Evolutionary conservation across 1,140 invertebrate genomes (phyloP).

Genomic region (Delia radicum): DNA sequence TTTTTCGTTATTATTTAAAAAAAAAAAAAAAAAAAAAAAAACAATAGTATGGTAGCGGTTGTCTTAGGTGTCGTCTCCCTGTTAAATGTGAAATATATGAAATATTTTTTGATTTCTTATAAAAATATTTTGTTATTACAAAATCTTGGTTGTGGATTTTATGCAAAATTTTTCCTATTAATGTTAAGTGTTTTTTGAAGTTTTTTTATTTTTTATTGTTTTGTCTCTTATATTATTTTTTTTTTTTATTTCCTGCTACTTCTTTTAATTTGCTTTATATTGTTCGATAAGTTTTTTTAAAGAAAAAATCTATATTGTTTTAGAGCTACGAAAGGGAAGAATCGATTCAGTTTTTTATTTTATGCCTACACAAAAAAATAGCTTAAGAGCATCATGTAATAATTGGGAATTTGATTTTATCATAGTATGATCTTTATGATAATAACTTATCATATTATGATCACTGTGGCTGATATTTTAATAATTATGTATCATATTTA

Average conservation of each 20-base stretch:
- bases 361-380: too few relatives aligned
- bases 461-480: too few relatives aligned
- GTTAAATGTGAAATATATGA: neutral
- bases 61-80: neutral
- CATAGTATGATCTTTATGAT: too few relatives aligned
- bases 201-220: neutral
- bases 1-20: slow-evolving; percentile 4
- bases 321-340: too few relatives aligned
- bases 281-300: too few relatives aligned
- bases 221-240: neutral
- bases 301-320: too few relatives aligned
- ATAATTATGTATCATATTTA: too few relatives aligned
- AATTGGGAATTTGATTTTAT: too few relatives aligned
- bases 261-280: neutral
- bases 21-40: neutral
- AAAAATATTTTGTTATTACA: slow-evolving; percentile 17
- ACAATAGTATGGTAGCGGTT: neutral
- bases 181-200: neutral
- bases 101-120: too few relatives aligned
- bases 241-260: slow-evolving; percentile 6
- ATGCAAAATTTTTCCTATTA: neutral
- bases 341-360: too few relatives aligned
- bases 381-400: too few relatives aligned
- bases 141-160: slow-evolving; percentile 28
- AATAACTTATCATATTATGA: too few relatives aligned